Evolutionary conservation across 2,113 vertebrate species (phyloP), one percentile per base, ranked within the genome.

Genomic region (Sinosuthora webbiana): DNA sequence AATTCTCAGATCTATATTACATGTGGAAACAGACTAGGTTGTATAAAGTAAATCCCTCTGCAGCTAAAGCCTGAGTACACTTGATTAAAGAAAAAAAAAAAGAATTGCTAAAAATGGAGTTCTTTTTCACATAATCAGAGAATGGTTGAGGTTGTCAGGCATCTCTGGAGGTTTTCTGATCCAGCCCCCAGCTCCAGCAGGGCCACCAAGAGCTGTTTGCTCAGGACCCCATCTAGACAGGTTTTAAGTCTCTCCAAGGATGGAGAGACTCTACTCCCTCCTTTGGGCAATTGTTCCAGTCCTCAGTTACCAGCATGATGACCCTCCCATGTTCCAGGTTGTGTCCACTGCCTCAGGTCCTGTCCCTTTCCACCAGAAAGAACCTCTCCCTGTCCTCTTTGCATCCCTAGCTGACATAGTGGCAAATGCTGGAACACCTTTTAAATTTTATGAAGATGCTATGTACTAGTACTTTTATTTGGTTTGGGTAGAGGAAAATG

Each of bases 291-390:
- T 33, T 53, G 19, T 76, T 53, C 7, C 28, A 39, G 11, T 41
- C 24, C 25, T 64, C 57, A 64, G 21, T 42, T 42, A 31, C 11
- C 7, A 28, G 12, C 4, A 0, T 0, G 0, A 3, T 25, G 62
- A 24, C 39, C 33, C 20, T 82, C 23, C 52, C n/a, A 8, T 24
- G 14, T 75, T 82, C 22, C 62, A 45, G 33, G 21, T 9, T 52
- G 39, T 47, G 16, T 19, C 28, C 23, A 4, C 41, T 89, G 33
- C 45, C 14, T 59, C 39, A 15, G 30, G 16, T 45, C 30, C 20
- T 68, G 30, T 57, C 17, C 18, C 12, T 55, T 65, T 15, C 30
- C 59, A 41, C 37, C 64, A 37, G 15, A 17, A 83, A 21, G 16
- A 50, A 31, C 19, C 11, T 42, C 23, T 30, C 19, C 68, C 25